These are phyloP conservation scores for Urophycis tenuis DNA, from an alignment of 2,797 vertebrate species.

Conservation along the genomic window DNA sequence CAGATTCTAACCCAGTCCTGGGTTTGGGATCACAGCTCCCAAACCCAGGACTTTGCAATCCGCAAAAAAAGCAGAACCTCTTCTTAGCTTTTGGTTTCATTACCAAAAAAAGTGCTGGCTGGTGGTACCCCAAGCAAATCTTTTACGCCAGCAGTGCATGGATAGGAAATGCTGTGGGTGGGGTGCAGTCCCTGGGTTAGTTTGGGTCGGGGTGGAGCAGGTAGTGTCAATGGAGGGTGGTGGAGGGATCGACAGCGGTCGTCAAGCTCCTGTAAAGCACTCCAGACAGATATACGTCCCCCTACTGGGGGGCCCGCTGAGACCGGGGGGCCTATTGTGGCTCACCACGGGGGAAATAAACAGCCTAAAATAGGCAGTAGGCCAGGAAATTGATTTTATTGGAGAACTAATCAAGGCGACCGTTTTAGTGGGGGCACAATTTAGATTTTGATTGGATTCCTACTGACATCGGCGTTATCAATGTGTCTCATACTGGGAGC, in stretches of 20 bases:
- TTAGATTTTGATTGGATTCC: slow-evolving; percentile 77
- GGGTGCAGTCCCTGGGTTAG: not conserved
- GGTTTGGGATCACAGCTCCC: slow-evolving; percentile 32
- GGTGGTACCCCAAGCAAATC: slow-evolving; percentile 29
- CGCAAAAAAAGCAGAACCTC: slow-evolving; percentile 20
- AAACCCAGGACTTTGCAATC: slow-evolving; percentile 28
- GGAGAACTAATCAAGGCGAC: slow-evolving; percentile 76
- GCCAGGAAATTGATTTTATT: slow-evolving; percentile 78
- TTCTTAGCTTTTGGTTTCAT: slow-evolving; percentile 36
- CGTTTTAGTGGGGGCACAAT: slow-evolving; percentile 70
- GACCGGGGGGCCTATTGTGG: slow-evolving; percentile 40
- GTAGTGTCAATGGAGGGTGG: not conserved
- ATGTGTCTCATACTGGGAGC: slow-evolving; percentile 67
- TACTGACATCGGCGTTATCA: slow-evolving; percentile 73
- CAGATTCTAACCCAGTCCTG: too few species aligned
- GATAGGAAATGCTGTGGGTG: not conserved
- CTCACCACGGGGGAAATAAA: slow-evolving; percentile 78
- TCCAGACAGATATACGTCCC: slow-evolving; percentile 40
- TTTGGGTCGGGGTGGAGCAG: too few species aligned
- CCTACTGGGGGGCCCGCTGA: too few species aligned
- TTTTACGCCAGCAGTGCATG: slow-evolving; percentile 35
- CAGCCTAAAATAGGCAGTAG: slow-evolving; percentile 69
- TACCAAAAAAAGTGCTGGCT: slow-evolving; percentile 39
- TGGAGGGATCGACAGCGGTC: slow-evolving; percentile 42
- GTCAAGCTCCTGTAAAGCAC: slow-evolving; percentile 55